These are phyloP conservation scores for Dryobates pubescens DNA, from an alignment of 2,797 vertebrate species.

Conservation along the genomic window DNA sequence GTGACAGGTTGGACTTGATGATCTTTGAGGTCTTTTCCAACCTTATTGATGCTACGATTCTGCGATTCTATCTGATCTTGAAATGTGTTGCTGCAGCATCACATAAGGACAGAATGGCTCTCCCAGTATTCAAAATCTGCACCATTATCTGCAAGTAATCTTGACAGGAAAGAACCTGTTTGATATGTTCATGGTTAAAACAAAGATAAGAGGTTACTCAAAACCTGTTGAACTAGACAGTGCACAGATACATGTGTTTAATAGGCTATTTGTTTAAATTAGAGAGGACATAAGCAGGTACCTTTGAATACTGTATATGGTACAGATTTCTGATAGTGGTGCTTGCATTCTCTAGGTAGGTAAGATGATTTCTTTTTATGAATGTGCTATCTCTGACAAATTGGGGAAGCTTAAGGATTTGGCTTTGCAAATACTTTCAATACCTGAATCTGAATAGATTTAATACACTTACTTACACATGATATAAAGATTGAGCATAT, in stretches of 20 bases:
- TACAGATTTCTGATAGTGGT: not conserved
- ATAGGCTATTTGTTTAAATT: not conserved
- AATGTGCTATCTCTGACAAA: not conserved
- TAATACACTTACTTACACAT: not conserved
- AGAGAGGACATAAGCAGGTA: not conserved
- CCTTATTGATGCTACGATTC: too few species aligned
- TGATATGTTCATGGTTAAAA: not conserved
- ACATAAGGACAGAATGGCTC: not conserved
- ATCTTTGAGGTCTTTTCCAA: too few species aligned
- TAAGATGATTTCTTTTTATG: not conserved
- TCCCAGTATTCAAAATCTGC: not conserved
- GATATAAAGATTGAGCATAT: not conserved
- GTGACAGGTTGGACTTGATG: too few species aligned
- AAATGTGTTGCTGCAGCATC: not conserved
- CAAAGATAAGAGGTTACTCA: not conserved
- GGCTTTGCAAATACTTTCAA: not conserved
- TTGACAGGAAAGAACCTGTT: not conserved
- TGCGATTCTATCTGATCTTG: not conserved
- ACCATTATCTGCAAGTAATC: not conserved
- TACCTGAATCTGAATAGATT: not conserved
- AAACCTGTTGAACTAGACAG: conserved; percentile 3
- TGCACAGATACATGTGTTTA: not conserved
- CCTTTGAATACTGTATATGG: not conserved
- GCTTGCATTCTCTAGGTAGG: not conserved
- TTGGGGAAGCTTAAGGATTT: not conserved